Evolutionary conservation across 2,113 vertebrate genomes (phyloP).

Genomic region (Erythrolamprus reginae): DNA sequence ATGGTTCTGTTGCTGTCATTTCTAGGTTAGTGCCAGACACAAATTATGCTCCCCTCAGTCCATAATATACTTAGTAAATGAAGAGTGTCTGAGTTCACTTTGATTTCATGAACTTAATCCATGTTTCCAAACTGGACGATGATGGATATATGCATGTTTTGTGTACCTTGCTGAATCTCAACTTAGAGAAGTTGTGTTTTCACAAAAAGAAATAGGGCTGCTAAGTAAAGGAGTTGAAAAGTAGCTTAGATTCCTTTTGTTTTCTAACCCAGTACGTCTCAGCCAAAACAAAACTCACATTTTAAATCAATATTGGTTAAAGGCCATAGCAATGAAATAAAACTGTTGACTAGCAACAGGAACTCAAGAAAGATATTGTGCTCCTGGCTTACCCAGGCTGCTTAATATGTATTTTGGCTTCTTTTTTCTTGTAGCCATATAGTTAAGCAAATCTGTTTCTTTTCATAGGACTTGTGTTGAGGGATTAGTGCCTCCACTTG

Average conservation of each 20-base stretch:
- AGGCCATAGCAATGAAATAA: not conserved
- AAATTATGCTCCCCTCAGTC: not conserved
- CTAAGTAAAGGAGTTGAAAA: not conserved
- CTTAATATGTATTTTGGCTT: not conserved
- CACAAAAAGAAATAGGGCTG: not conserved
- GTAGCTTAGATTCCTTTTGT: not conserved
- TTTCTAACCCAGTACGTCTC: not conserved
- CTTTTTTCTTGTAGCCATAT: constrained; percentile 7
- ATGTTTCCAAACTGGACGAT: not conserved
- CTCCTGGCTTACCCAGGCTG: not conserved
- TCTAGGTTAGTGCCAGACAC: constrained; percentile 55
- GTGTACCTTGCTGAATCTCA: not conserved
- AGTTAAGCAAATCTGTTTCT: constrained; percentile 15
- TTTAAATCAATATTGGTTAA: not conserved
- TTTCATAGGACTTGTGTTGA: constrained; percentile 62
- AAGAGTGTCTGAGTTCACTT: not conserved
- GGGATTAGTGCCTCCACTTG: constrained; percentile 61
- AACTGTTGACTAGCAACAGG: not conserved
- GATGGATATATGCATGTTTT: not conserved
- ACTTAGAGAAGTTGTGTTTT: not conserved
- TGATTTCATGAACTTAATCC: not conserved
- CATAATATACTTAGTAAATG: not conserved
- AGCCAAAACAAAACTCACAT: not conserved
- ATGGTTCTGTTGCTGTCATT: constrained; percentile 38
- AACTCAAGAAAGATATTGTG: not conserved